These are phyloP conservation scores for Ageneiosus marmoratus DNA, from an alignment of 2,113 vertebrate species.

Conservation along the genomic window DNA sequence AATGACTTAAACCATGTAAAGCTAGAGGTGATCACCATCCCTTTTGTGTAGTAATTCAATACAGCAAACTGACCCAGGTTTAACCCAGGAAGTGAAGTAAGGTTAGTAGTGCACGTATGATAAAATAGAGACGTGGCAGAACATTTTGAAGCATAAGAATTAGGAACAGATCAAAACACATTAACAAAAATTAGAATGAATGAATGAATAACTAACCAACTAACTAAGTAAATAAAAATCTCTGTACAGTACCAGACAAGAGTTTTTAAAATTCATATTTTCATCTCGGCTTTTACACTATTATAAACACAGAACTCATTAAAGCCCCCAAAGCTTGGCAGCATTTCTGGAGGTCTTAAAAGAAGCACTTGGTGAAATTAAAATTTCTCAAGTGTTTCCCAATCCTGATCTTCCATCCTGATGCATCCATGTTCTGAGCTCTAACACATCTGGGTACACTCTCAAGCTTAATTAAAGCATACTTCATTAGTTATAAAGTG, in stretches of 20 bases:
- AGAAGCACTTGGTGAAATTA: slow-evolving; percentile 11
- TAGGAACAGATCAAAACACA: background rate
- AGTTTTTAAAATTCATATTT: background rate
- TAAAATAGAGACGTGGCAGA: background rate
- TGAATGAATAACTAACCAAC: background rate
- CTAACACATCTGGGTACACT: slow-evolving; percentile 1
- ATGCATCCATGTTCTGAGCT: background rate
- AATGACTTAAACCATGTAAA: background rate
- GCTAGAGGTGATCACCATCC: background rate
- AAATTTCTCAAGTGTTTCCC: slow-evolving; percentile 8
- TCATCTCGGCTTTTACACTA: background rate
- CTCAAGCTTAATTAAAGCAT: background rate
- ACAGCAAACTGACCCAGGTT: slow-evolving; percentile 6
- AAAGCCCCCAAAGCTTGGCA: background rate
- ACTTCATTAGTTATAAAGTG: slow-evolving; percentile 8
- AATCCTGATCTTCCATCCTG: slow-evolving; percentile 1
- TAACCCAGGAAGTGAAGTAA: background rate
- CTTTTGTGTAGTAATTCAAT: slow-evolving; percentile 31
- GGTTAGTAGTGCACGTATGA: background rate
- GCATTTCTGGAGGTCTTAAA: background rate
- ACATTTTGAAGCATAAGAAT: background rate
- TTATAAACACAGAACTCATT: background rate
- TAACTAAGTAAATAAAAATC: background rate
- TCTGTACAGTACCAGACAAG: background rate
- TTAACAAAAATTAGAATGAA: background rate